phyloP scores from a whole-genome alignment of 2,888 invertebrate species.

The Rugalucina vietnamica region DNA sequence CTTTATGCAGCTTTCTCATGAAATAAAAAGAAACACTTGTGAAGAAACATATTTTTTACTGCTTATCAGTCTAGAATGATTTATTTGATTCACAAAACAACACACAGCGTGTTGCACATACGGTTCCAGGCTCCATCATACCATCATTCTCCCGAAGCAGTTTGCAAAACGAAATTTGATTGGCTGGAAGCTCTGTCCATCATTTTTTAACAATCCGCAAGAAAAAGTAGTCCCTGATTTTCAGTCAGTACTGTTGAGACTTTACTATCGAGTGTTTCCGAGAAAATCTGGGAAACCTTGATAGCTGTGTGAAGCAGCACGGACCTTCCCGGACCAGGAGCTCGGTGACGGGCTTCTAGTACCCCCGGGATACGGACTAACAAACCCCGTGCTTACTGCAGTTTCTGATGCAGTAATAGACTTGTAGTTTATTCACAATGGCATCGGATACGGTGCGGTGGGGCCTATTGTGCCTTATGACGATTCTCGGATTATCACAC shows the following conservation, averaged over 20 bases:
- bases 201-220: neutral
- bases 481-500: conserved; percentile 45
- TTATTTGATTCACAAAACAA: neutral
- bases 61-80: neutral
- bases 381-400: neutral
- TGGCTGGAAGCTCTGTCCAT: neutral
- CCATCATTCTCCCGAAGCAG: neutral
- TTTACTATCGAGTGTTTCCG: neutral
- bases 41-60: neutral
- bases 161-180: neutral
- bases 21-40: neutral
- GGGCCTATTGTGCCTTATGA: conserved; percentile 56
- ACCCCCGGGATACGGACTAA: conserved; percentile 48
- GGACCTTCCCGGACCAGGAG: conserved; percentile 53
- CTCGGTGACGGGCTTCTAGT: conserved; percentile 56
- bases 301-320: conserved; percentile 59
- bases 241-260: neutral
- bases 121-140: neutral
- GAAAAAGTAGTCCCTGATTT: neutral
- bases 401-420: conserved; percentile 57
- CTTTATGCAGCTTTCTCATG: neutral
- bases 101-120: neutral
- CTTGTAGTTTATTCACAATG: conserved; percentile 44
- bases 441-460: conserved; percentile 59
- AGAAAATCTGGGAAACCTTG: conserved; percentile 48